Evolutionary conservation across 2,888 invertebrate genomes (phyloP).

Genomic region (Nycteola revayana): DNA sequence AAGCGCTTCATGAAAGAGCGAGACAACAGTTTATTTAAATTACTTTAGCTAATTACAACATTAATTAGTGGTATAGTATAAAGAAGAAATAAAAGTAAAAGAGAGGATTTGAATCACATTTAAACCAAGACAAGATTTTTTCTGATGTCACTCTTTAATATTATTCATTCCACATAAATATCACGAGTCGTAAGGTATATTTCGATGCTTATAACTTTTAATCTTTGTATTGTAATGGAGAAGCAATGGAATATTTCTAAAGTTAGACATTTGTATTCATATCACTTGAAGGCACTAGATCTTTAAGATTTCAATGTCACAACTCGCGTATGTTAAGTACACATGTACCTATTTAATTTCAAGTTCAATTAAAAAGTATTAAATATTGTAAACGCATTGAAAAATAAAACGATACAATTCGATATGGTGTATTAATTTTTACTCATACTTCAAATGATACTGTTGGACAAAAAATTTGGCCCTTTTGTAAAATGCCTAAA

Average conservation of each 20-base stretch:
- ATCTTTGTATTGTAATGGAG: slow-evolving; percentile 26
- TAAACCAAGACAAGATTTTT: too few relatives aligned
- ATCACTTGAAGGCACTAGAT: slow-evolving; percentile 63
- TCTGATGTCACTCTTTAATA: too few relatives aligned
- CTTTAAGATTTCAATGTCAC: slow-evolving; percentile 56
- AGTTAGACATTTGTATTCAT: slow-evolving; percentile 46
- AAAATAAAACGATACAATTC: slow-evolving; percentile 63
- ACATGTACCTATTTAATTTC: slow-evolving; percentile 58
- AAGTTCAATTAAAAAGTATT: slow-evolving; percentile 57
- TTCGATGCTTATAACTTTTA: slow-evolving; percentile 17
- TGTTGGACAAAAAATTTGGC: too few relatives aligned
- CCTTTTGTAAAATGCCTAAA: too few relatives aligned
- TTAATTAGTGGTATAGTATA: too few relatives aligned
- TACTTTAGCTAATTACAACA: too few relatives aligned
- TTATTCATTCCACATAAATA: background rate
- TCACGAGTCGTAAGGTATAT: background rate
- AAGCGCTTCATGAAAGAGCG: too few relatives aligned
- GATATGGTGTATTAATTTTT: slow-evolving; percentile 4
- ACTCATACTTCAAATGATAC: too few relatives aligned
- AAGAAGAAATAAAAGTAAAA: too few relatives aligned
- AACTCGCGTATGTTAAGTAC: slow-evolving; percentile 53
- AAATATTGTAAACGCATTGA: slow-evolving; percentile 64
- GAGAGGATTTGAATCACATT: too few relatives aligned
- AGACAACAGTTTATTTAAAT: too few relatives aligned
- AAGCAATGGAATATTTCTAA: slow-evolving; percentile 39